Base-by-base conservation (phyloP, 2,888 invertebrate genomes). In the Crocallis elinguaria region DNA sequence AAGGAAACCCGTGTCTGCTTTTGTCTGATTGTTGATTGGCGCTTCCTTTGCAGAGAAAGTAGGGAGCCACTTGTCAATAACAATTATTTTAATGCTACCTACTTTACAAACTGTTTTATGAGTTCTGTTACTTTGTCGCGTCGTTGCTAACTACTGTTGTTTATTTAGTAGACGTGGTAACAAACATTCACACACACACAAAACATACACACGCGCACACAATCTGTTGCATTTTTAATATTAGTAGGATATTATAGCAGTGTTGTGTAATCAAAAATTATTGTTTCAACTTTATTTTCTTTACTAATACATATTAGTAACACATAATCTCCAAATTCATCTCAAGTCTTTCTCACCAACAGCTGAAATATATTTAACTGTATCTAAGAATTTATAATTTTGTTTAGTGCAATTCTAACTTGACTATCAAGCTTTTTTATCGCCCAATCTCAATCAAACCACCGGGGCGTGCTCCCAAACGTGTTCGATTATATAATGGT, bases 401-500 rank as follows among this genome's bases (percentile, higher is more conserved):
- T 13, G 7, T 3, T n/a, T 25, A 1, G 5, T 21, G 39, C 51
- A 8, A 38, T 53, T 49, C 53, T 32, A 37, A 43, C 53, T 54
- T 54, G 43, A 44, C 48, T 29, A 42, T 37, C 38, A 43, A 36
- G 11, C n/a, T 36, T 54, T 52, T 54, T 54, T 43, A 49, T 49
- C 43, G 30, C 27, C 27, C 53, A 33, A 46, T 53, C 49, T 57
- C 45, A 57, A 57, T 53, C 52, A 53, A 49, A 43, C 36, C 41
- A 25, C 32, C 19, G 37, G 37, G 50, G 50, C 57, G 50, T 50
- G 52, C 49, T 36, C 29, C 35, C 37, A 49, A 57, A 49, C 52
- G 38, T 53, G 53, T 54, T 49, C 57, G 51, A 48, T 57, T 42
- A 49, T 62, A 64, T 62, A 57, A 60, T 55, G 63, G 66, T 67